These are phyloP conservation scores for Hirudo medicinalis DNA, from an alignment of 1,140 invertebrate species.

Conservation along the genomic window DNA sequence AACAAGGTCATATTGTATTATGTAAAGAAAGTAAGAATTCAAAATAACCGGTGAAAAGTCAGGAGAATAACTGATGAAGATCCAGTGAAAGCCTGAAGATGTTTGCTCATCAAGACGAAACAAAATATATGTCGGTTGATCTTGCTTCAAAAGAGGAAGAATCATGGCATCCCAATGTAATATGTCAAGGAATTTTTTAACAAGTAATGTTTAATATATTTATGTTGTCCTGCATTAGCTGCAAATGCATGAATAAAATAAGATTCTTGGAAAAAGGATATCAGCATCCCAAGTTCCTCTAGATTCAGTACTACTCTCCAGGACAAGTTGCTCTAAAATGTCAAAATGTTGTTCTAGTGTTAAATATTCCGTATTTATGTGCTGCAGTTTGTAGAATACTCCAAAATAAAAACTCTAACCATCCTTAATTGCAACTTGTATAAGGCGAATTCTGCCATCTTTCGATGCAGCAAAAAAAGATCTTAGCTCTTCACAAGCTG, in stretches of 20 bases:
- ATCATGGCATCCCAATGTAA: constrained; percentile 64
- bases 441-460: constrained; percentile 30
- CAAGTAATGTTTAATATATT: background rate
- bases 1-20: background rate
- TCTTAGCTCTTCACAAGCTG: constrained; percentile 33
- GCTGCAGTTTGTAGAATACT: background rate
- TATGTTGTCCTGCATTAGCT: background rate
- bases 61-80: constrained; percentile 85
- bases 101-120: constrained; percentile 69
- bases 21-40: background rate
- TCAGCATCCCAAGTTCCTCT: constrained; percentile 33
- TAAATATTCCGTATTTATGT: too few relatives aligned
- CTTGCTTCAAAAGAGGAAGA: constrained; percentile 60
- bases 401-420: constrained; percentile 27
- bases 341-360: too few relatives aligned
- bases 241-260: background rate
- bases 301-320: constrained; percentile 26
- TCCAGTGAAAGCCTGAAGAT: constrained; percentile 72
- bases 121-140: constrained; percentile 82
- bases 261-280: constrained; percentile 31
- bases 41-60: constrained; percentile 58
- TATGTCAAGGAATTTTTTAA: constrained; percentile 26
- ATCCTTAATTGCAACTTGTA: constrained; percentile 34
- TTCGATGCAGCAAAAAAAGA: constrained; percentile 33
- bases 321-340: constrained; percentile 30